A percentile compares a stretch with the other conserved stretches of the same genome.
Evolutionary conservation across 92 coral and sea anemone genomes (phyloP).

Genomic region (Phenganax marumi): DNA sequence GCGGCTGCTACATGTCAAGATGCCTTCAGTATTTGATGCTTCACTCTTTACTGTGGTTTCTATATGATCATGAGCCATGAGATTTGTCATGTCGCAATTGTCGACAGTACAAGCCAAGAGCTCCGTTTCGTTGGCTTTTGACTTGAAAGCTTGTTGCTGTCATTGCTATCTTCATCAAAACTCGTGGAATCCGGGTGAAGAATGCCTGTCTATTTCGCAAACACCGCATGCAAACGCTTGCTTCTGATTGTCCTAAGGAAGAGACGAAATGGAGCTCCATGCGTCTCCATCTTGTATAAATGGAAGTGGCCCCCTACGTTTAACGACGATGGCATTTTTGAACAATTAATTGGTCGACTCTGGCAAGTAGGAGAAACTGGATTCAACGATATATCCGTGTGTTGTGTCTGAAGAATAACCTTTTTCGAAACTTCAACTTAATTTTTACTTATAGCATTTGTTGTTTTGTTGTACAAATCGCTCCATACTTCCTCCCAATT

Average conservation of each 20-base stretch:
- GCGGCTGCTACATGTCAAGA: no score
- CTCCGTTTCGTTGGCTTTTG: background rate
- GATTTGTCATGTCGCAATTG: no score
- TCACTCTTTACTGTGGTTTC: no score
- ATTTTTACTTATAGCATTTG: background rate
- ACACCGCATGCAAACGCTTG: slow-evolving; percentile 5
- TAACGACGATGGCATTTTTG: background rate
- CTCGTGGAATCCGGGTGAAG: background rate
- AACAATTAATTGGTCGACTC: background rate
- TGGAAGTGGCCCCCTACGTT: background rate
- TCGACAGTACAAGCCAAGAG: no score
- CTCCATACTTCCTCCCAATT: background rate
- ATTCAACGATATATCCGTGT: background rate
- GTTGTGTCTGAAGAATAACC: background rate
- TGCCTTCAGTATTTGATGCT: no score
- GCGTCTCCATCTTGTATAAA: background rate
- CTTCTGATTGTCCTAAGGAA: background rate
- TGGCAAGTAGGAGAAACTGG: background rate
- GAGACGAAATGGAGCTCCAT: background rate
- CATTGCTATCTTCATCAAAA: background rate
- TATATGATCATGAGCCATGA: no score
- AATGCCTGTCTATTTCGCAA: background rate
- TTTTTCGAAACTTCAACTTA: background rate
- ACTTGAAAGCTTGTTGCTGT: background rate
- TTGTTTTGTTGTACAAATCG: background rate